phyloP scores from a whole-genome alignment of 1,140 invertebrate species.

The Arctopsyche grandis region DNA sequence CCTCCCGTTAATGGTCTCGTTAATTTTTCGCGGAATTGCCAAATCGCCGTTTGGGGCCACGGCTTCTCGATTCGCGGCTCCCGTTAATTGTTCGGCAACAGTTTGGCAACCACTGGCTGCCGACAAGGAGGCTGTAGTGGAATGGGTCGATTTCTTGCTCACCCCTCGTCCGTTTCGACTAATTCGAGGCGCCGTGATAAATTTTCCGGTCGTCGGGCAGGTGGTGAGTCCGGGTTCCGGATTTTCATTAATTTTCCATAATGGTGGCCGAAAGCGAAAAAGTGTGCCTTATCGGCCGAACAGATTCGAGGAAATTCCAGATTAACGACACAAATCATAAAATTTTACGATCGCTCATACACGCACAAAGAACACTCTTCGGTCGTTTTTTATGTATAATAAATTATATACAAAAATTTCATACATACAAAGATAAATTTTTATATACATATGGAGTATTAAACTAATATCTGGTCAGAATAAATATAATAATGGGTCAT shows the following conservation, averaged over 20 bases:
- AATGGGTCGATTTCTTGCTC: not conserved
- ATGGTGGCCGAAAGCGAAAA: not conserved
- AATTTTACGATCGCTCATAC: too few relatives aligned
- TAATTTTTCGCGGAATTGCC: not conserved
- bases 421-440: too few relatives aligned
- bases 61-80: not conserved
- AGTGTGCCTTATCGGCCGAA: not conserved
- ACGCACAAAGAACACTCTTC: too few relatives aligned
- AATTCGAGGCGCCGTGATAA: constrained; percentile 11
- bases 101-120: not conserved
- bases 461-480: too few relatives aligned
- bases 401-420: too few relatives aligned
- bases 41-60: not conserved
- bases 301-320: not conserved
- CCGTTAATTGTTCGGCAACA: not conserved
- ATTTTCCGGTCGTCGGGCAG: not conserved
- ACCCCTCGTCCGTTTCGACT: not conserved
- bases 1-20: not conserved
- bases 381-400: too few relatives aligned
- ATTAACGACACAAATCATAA: not conserved
- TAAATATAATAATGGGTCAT: too few relatives aligned
- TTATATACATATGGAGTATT: too few relatives aligned
- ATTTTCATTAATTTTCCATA: constrained; percentile 25
- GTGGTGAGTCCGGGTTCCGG: not conserved
- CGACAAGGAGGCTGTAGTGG: not conserved